Conservation (phyloP, 2,113 vertebrate species). For the Cyprinodon variegatus region DNA sequence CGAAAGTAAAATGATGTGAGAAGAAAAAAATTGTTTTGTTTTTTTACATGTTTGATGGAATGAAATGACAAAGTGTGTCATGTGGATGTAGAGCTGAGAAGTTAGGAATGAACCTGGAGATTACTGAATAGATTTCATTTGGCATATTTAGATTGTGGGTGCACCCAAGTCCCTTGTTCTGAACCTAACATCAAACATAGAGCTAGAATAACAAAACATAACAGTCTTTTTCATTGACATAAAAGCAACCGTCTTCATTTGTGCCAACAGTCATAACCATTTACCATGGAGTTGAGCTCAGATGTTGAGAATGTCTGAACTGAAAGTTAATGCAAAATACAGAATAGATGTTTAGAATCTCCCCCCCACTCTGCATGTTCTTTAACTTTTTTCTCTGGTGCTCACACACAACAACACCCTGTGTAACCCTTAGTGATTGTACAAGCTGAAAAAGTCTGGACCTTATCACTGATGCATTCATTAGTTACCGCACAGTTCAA, state of each 20-base stretch:
- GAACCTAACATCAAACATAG: not conserved
- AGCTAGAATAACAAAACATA: not conserved
- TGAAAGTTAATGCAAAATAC: slow-evolving; percentile 44
- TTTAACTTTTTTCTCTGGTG: slow-evolving; percentile 46
- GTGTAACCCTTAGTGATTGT: slow-evolving; percentile 20
- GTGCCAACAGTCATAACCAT: not conserved
- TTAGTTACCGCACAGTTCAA: slow-evolving; percentile 4
- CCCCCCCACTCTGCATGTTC: slow-evolving; percentile 21
- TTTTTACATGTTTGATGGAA: not conserved
- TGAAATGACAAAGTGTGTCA: not conserved
- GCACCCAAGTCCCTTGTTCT: not conserved
- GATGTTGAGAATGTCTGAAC: not conserved
- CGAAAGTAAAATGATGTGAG: too few species aligned
- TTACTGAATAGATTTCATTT: not conserved
- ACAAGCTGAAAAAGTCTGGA: slow-evolving; percentile 14
- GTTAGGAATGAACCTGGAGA: not conserved
- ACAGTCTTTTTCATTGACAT: not conserved
- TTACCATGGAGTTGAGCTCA: not conserved
- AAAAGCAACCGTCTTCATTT: not conserved
- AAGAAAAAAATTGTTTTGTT: not conserved
- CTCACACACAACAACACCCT: slow-evolving; percentile 28
- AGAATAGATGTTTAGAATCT: slow-evolving; percentile 28
- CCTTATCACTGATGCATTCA: slow-evolving; percentile 15
- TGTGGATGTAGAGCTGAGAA: not conserved
- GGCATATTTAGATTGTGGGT: not conserved